Base-by-base conservation (phyloP, 2,113 vertebrate genomes). In the Sciurus niger region DNA sequence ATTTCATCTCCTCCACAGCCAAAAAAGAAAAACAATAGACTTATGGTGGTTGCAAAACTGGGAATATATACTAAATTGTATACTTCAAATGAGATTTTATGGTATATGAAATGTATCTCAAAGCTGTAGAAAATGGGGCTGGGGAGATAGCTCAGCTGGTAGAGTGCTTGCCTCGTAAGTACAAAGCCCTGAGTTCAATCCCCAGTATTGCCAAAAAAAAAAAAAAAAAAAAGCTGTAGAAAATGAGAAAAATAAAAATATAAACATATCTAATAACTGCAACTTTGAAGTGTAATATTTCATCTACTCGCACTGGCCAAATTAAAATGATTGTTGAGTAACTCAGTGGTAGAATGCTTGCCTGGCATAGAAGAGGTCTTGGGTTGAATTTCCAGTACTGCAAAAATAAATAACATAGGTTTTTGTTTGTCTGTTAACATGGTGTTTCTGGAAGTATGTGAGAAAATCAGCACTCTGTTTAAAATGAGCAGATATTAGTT, bases 201-300 rank as follows among this genome's bases (percentile, higher is more conserved):
- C 40, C 40, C 40, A 40, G 40, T 40, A 40, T 4, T 4, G 40
- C 40, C 3, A 40, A 40, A 40, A 40, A 40, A 40, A 40, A 40
- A 40, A 40, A 40, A 40, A 40, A 37, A 37, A 37, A 37, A 37
- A 37, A n/a, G 40, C 40, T 40, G 40, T 4, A 40, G 40, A 4
- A 40, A 37, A 37, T 37, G 37, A 58, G 55, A 58, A 58, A 55
- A 58, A 58, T 58, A 58, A 20, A 22, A 55, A 22, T 55, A 86
- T 83, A 90, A 90, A 77, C 74, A 58, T 60, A 53, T 48, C 58
- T n/a, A 83, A 88, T 68, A 72, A 85, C 60, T 48, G 37, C 22
- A 88, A 79, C 63, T 84, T 93, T 58, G 63, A 90, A 86, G 82
- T 90, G 8, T 9, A 83, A 46, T 48, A n/a, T 84, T 96, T 96